Evolutionary conservation across 2,113 vertebrate genomes (phyloP), one percentile per base, ranked within the genome.

Genomic region (Larimichthys crocea): DNA sequence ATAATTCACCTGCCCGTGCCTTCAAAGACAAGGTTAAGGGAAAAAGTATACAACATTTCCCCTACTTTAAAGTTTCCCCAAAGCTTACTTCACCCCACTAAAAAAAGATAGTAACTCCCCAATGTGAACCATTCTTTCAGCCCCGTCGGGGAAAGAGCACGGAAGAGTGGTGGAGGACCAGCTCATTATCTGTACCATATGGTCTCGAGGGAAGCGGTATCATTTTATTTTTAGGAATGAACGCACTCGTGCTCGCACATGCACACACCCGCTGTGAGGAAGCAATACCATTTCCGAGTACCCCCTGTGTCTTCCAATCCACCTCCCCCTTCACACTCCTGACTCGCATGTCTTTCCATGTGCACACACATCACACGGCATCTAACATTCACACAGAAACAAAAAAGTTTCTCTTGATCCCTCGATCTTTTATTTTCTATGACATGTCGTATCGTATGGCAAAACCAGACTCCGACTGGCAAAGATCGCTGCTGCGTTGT

Each of bases 201-300:
- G 81, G 70, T 90, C 88, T 87, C 79, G 0, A 29, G 91, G 89
- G 84, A 87, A 76, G 61, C 2, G 22, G 71, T 75, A 77, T 56
- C 35, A 31, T 88, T 91, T 82, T 91, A 92, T 91, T 91, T 91
- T 86, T 89, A 77, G 84, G 61, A 69, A 57, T 44, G 75, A 67
- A 68, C 22, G 31, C 85, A 50, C 61, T 40, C 46, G 20, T 1
- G 29, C 61, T 56, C 57, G 1, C 57, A 60, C 79, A 63, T 26
- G 59, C 80, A 77, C 73, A 53, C 79, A 70, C 82, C 76, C 12
- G 17, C 86, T 68, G 78, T 78, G 85, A 79, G 75, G 80, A 87
- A 81, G 85, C 80, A 56, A 86, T 89, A 78, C 42, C 48, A 52
- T 69, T 76, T 79, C 74, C 26, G 14, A 49, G 78, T 6, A 62